phyloP scores from a whole-genome alignment of 1,140 invertebrate species.

The Galleria mellonella region DNA sequence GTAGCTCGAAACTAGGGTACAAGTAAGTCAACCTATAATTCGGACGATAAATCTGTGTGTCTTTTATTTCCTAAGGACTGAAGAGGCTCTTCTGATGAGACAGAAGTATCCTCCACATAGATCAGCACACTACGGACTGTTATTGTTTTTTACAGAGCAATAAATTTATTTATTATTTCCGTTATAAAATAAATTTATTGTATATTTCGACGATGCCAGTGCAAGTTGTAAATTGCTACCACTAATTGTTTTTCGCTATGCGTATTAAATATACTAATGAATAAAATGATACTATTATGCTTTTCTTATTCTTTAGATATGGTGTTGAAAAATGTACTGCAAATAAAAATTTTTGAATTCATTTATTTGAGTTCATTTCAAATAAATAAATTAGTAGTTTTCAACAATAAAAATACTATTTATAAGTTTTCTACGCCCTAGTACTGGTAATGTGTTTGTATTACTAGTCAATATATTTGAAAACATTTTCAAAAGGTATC shows the following conservation, averaged over 20 bases:
- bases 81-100: slow-evolving; percentile 13
- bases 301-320: not conserved
- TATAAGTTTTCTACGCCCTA: too few relatives aligned
- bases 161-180: slow-evolving; percentile 36
- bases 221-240: not conserved
- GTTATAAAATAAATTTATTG: slow-evolving; percentile 20
- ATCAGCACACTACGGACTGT: slow-evolving; percentile 5
- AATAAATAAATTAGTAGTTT: too few relatives aligned
- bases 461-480: too few relatives aligned
- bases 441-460: too few relatives aligned
- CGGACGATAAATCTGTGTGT: slow-evolving; percentile 29
- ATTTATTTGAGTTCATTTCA: not conserved
- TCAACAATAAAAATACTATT: too few relatives aligned
- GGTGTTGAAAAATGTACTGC: not conserved
- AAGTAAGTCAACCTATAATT: not conserved
- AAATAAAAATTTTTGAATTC: not conserved
- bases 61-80: slow-evolving; percentile 44
- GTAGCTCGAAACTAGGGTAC: too few relatives aligned
- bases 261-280: too few relatives aligned
- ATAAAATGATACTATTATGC: too few relatives aligned
- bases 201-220: not conserved
- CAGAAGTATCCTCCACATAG: not conserved
- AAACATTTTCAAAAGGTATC: too few relatives aligned
- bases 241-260: too few relatives aligned
- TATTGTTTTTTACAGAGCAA: slow-evolving; percentile 26